A percentile compares a stretch with the other conserved stretches of the same genome.
Conservation (phyloP, 1,140 invertebrate species). For the Yoshiicerus persimilis region DNA sequence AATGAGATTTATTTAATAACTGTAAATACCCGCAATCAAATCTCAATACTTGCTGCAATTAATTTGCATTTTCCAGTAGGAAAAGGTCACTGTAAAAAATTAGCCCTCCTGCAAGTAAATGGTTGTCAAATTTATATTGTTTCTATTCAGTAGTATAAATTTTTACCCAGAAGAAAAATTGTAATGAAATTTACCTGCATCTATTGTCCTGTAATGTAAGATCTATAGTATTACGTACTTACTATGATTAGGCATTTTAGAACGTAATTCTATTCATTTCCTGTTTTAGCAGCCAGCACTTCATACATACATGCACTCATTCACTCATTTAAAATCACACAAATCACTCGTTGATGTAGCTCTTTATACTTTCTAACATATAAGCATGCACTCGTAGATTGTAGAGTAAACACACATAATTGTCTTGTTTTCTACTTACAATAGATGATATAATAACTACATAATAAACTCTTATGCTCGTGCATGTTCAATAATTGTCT, state of each 20-base stretch:
- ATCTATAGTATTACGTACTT: not conserved
- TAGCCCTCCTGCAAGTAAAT: not conserved
- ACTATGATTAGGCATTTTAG: not conserved
- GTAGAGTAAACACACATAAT: not conserved
- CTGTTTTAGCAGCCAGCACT: not conserved
- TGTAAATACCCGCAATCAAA: constrained; percentile 33
- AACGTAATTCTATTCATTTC: not conserved
- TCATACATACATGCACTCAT: not conserved
- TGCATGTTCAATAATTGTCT: not conserved
- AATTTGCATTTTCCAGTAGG: not conserved
- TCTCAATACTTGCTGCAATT: constrained; percentile 26
- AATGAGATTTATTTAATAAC: not conserved
- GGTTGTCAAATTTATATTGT: not conserved
- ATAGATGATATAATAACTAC: not conserved
- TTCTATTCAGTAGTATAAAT: not conserved
- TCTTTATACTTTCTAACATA: not conserved
- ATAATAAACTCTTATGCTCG: not conserved
- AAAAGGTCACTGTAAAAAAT: not conserved
- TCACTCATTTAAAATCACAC: too few species aligned
- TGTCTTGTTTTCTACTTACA: too few species aligned
- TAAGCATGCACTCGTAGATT: not conserved
- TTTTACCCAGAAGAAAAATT: not conserved
- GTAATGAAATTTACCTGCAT: not conserved
- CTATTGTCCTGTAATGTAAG: not conserved
- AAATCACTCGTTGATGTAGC: not conserved